These are phyloP conservation scores for Piezodorus guildinii DNA, from an alignment of 1,140 invertebrate genomes.

Conservation along the genomic window DNA sequence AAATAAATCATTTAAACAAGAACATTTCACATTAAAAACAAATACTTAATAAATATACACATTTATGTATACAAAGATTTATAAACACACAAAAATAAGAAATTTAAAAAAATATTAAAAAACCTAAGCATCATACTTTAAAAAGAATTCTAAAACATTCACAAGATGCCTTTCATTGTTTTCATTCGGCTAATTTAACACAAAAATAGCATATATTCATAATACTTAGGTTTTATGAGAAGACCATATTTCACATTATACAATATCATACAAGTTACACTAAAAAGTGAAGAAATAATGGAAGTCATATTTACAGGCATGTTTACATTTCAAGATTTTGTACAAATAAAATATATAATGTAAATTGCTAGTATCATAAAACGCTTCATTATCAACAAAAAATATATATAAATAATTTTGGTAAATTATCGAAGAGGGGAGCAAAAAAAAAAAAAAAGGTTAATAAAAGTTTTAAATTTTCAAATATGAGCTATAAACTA, in stretches of 20 bases:
- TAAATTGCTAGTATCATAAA: conserved; percentile 8
- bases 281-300: conserved; percentile 5
- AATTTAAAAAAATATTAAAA: neutral
- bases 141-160: neutral
- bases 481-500: conserved; percentile 1
- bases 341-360: conserved; percentile 12
- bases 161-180: neutral
- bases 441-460: too few relatives aligned
- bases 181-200: neutral
- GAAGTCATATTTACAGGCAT: conserved; percentile 12
- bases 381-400: conserved; percentile 3
- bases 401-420: conserved; percentile 12
- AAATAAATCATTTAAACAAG: too few relatives aligned
- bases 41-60: neutral
- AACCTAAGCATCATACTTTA: neutral
- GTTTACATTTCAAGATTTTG: conserved; percentile 12
- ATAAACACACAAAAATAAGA: neutral
- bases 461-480: neutral
- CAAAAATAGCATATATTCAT: neutral
- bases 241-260: conserved; percentile 9
- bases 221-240: conserved; percentile 4
- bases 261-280: conserved; percentile 10
- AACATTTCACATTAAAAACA: too few relatives aligned
- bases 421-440: neutral
- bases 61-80: neutral